Evolutionary conservation across 2,888 invertebrate genomes (phyloP).

Genomic region (Mystacides longicornis): DNA sequence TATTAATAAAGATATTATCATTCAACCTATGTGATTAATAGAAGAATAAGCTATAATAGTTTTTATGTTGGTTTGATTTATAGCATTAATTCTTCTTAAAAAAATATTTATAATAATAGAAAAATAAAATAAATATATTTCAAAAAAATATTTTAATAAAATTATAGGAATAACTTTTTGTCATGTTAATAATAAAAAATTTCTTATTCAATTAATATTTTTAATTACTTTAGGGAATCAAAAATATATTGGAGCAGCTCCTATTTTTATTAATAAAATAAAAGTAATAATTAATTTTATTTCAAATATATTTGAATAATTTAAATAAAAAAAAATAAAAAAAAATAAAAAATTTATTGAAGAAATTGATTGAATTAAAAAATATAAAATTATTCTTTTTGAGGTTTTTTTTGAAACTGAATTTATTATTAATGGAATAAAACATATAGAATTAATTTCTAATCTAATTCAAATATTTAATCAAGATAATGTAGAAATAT

Average conservation of each 20-base stretch:
- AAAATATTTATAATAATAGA: conserved; percentile 42
- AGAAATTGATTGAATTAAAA: conserved; percentile 51
- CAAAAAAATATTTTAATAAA: conserved; percentile 43
- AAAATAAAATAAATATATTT: conserved; percentile 38
- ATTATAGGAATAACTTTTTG: conserved; percentile 59
- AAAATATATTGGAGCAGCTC: conserved; percentile 31
- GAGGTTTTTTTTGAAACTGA: conserved; percentile 21
- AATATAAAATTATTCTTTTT: conserved; percentile 46
- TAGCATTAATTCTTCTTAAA: conserved; percentile 45
- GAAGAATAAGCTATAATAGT: conserved; percentile 57
- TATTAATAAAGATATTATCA: conserved; percentile 41
- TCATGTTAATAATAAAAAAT: conserved; percentile 51
- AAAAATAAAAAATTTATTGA: conserved; percentile 32
- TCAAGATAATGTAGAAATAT: conserved; percentile 31
- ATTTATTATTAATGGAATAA: conserved; percentile 47
- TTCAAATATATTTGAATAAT: conserved; percentile 34
- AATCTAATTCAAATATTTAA: conserved; percentile 47
- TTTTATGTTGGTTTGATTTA: conserved; percentile 50
- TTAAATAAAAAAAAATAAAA: conserved; percentile 44
- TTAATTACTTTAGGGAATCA: conserved; percentile 11
- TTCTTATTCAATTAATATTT: conserved; percentile 32
- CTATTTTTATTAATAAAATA: conserved; percentile 49
- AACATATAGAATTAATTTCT: conserved; percentile 56
- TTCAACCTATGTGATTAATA: conserved; percentile 57
- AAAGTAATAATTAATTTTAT: conserved; percentile 34